These are phyloP conservation scores for Drosophila subquinaria DNA, from an alignment of 2,888 invertebrate genomes.

Conservation along the genomic window DNA sequence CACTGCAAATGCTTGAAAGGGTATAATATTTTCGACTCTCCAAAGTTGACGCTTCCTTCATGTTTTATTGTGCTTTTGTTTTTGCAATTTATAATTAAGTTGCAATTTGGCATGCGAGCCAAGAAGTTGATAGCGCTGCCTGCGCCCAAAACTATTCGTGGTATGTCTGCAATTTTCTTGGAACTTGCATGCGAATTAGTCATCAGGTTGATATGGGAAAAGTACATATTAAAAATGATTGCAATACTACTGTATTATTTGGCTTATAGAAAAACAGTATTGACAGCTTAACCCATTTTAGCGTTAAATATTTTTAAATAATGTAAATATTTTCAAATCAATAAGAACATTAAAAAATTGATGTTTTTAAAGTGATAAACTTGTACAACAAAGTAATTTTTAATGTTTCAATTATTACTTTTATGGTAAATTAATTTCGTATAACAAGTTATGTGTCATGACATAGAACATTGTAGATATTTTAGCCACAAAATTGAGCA, in stretches of 20 bases:
- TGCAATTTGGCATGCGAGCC: conserved; percentile 79
- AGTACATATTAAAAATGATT: conserved; percentile 40
- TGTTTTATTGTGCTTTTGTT: conserved; percentile 28
- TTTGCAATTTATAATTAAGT: conserved; percentile 81
- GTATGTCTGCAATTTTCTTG: conserved; percentile 74
- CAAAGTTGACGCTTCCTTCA: conserved; percentile 5
- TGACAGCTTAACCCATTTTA: conserved; percentile 8
- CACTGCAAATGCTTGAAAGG: neutral
- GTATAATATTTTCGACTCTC: conserved; percentile 11
- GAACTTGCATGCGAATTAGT: conserved; percentile 80
- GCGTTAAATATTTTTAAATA: neutral
- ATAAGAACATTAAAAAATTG: neutral
- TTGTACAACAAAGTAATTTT: neutral
- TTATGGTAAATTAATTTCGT: neutral
- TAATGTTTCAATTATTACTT: neutral
- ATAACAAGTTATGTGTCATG: neutral
- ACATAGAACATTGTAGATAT: neutral
- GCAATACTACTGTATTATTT: conserved; percentile 43
- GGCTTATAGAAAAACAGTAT: conserved; percentile 10
- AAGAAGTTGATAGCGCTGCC: conserved; percentile 59
- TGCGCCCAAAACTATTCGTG: conserved; percentile 73
- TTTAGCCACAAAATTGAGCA: neutral
- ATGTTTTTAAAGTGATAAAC: too few species aligned
- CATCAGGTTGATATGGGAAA: conserved; percentile 59
- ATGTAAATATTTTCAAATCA: neutral